Evolutionary conservation across 2,113 vertebrate species (phyloP).

Genomic region (Dissostichus mawsoni): DNA sequence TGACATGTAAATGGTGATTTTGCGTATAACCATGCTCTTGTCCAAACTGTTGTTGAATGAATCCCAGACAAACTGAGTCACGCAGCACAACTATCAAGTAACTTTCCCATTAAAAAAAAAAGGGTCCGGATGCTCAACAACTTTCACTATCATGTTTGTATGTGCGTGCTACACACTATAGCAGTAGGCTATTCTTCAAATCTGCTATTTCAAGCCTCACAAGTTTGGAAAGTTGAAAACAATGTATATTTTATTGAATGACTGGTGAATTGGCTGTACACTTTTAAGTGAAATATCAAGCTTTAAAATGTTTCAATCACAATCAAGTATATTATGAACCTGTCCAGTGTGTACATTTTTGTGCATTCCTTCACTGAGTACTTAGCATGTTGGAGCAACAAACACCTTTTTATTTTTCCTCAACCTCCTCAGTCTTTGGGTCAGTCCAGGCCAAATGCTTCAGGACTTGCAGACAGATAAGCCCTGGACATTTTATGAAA

Average conservation of each 20-base stretch:
- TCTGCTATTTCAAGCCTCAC: too few species aligned
- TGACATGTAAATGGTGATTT: background rate
- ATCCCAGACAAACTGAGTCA: background rate
- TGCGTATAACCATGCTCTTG: background rate
- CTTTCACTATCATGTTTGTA: too few species aligned
- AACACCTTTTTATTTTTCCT: conserved; percentile 51
- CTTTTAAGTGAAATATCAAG: too few species aligned
- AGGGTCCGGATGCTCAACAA: too few species aligned
- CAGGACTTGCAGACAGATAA: conserved; percentile 44
- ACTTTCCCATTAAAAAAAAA: too few species aligned
- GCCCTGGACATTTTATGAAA: conserved; percentile 30
- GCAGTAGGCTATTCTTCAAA: too few species aligned
- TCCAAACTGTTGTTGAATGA: background rate
- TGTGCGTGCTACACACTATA: too few species aligned
- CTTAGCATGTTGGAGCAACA: background rate
- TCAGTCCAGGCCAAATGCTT: conserved; percentile 19
- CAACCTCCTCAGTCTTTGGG: background rate
- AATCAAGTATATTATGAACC: background rate
- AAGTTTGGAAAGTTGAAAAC: too few species aligned
- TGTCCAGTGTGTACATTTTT: background rate
- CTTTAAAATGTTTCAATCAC: too few species aligned
- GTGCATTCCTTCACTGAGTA: conserved; percentile 24
- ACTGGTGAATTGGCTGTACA: too few species aligned
- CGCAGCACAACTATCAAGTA: too few species aligned
- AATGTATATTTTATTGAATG: too few species aligned